Evolutionary conservation across 2,888 invertebrate genomes (phyloP).

Genomic region (Chrysolina haemoptera): DNA sequence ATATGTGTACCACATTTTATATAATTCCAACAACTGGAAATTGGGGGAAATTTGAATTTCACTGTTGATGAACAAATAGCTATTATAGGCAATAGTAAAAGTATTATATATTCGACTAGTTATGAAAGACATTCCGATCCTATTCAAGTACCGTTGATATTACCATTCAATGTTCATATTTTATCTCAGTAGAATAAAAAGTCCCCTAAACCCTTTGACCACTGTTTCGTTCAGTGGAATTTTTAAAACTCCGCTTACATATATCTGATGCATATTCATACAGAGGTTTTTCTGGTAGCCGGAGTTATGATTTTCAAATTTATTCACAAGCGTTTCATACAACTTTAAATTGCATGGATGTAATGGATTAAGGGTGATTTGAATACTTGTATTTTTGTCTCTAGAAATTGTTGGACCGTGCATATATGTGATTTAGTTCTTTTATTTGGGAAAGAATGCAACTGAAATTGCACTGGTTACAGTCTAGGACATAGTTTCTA

Average conservation of each 20-base stretch:
- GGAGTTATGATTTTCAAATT: conserved; percentile 51
- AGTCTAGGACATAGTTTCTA: too few species aligned
- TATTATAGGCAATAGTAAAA: too few species aligned
- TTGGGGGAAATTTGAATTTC: too few species aligned
- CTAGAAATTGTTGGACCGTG: not conserved
- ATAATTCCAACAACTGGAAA: too few species aligned
- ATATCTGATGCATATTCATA: conserved; percentile 45
- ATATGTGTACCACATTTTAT: too few species aligned
- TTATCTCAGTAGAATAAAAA: too few species aligned
- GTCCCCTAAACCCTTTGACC: conserved; percentile 25
- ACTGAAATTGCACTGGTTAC: not conserved
- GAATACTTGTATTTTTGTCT: conserved; percentile 29
- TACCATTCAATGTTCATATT: too few species aligned
- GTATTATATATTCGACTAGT: too few species aligned
- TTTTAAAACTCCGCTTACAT: conserved; percentile 31
- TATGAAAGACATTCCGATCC: too few species aligned
- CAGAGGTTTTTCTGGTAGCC: conserved; percentile 44
- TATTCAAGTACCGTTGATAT: too few species aligned
- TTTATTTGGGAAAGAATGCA: not conserved
- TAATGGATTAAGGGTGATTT: conserved; percentile 39
- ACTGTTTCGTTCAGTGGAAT: conserved; percentile 32
- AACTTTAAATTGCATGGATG: conserved; percentile 44
- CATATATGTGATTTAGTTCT: not conserved
- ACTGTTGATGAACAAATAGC: too few species aligned
- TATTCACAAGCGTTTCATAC: conserved; percentile 37